These are phyloP conservation scores for Parnassius mnemosyne DNA, from an alignment of 2,888 invertebrate species.

Conservation along the genomic window DNA sequence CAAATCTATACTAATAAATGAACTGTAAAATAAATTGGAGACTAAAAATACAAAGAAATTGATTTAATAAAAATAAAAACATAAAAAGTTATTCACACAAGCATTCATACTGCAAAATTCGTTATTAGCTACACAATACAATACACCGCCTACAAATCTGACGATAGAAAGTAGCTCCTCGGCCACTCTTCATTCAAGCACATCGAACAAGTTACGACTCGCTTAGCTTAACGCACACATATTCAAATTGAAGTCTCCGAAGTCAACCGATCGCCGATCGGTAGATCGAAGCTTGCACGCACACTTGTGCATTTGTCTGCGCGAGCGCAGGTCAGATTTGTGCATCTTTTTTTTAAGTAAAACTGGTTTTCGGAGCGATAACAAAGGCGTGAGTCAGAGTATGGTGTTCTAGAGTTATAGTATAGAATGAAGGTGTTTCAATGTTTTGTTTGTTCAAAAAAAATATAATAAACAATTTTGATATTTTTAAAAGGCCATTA, in stretches of 20 bases:
- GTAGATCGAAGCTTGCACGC: slow-evolving; percentile 37
- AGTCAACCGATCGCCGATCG: slow-evolving; percentile 27
- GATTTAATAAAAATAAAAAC: not conserved
- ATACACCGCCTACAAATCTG: slow-evolving; percentile 46
- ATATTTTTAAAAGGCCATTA: not conserved
- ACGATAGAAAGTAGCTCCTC: slow-evolving; percentile 77
- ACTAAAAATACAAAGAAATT: too few species aligned
- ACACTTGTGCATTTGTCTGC: slow-evolving; percentile 44
- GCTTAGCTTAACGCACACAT: slow-evolving; percentile 55
- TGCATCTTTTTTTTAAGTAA: slow-evolving; percentile 58
- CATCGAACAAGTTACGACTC: slow-evolving; percentile 71
- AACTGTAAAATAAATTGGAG: too few species aligned
- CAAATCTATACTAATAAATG: too few species aligned
- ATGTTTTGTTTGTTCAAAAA: not conserved
- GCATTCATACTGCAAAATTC: slow-evolving; percentile 37
- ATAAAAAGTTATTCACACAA: slow-evolving; percentile 36
- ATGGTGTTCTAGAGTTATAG: slow-evolving; percentile 39
- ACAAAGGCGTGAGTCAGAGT: slow-evolving; percentile 68
- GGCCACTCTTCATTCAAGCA: slow-evolving; percentile 75
- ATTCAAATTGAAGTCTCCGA: slow-evolving; percentile 31
- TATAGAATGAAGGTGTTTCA: slow-evolving; percentile 5
- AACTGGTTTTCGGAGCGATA: slow-evolving; percentile 70
- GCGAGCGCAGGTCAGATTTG: slow-evolving; percentile 65
- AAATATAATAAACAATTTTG: not conserved
- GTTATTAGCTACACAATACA: slow-evolving; percentile 47